A percentile compares a stretch with the other conserved stretches of the same genome.
phyloP scores from a whole-genome alignment of 2,888 invertebrate genomes.

The Pediacus dermestoides region DNA sequence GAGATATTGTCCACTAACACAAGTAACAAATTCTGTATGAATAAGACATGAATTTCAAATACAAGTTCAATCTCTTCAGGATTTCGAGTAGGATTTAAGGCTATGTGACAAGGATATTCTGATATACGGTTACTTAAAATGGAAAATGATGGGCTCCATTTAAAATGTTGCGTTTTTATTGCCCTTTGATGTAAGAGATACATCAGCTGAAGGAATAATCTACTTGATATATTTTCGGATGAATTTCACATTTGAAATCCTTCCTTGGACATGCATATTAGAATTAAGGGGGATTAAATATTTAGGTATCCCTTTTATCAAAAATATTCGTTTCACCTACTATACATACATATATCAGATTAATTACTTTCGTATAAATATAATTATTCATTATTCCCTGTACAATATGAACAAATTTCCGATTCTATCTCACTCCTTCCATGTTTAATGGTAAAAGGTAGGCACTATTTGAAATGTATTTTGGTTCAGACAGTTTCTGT shows the following conservation, averaged over 20 bases:
- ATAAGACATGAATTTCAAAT: slow-evolving; percentile 34
- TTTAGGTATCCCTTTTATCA: no score
- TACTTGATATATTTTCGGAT: slow-evolving; percentile 29
- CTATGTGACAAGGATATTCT: slow-evolving; percentile 30
- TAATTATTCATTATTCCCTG: no score
- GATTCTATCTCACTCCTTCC: no score
- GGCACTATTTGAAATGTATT: no score
- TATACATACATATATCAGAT: no score
- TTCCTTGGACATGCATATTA: slow-evolving; percentile 1
- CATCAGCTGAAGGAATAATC: slow-evolving; percentile 27
- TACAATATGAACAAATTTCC: no score
- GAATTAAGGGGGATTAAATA: no score
- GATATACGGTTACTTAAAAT: slow-evolving; percentile 36
- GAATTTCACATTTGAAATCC: background rate
- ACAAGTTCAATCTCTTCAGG: slow-evolving; percentile 31
- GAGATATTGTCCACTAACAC: slow-evolving; percentile 27
- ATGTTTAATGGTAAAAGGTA: no score
- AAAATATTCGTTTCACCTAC: no score
- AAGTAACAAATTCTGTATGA: slow-evolving; percentile 31
- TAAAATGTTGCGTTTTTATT: slow-evolving; percentile 40
- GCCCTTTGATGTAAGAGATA: slow-evolving; percentile 38
- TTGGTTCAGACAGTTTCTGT: no score
- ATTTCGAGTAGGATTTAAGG: slow-evolving; percentile 23
- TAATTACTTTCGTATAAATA: no score
- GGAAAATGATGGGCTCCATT: slow-evolving; percentile 39